Evolutionary conservation across 2,113 vertebrate genomes (phyloP), one percentile per base, ranked within the genome.

Genomic region (Ramphastos sulfuratus): DNA sequence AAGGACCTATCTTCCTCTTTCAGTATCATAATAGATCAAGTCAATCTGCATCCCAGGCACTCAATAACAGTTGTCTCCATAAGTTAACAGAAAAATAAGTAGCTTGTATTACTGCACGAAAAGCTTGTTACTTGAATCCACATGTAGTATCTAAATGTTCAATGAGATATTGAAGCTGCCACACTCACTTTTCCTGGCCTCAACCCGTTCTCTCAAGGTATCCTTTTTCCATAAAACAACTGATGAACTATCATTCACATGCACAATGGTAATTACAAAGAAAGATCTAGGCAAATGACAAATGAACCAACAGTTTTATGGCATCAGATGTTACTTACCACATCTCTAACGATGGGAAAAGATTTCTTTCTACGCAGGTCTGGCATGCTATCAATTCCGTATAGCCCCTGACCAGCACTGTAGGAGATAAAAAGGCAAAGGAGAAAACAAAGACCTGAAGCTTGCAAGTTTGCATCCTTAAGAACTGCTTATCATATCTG

Each of bases 321-420:
- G 25, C 8, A 46, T 61, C 30, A 58, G 35, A 25, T 33, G 21
- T 44, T 11, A 98, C 99, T 98, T 96, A 99, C 99, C 98, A 99
- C 98, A 97, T 99, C 99, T 79, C 99, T 97, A 87, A 99, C 99
- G 95, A 99, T 98, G 91, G 99, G 99, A 93, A 99, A 95, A 52
- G 99, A 99, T 96, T 99, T 99, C 95, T 99, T 99, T 77, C 98
- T 98, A 23, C 99, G 98, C 94, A 99, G 98, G 98, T 99, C 99
- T 92, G 99, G 99, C 99, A 99, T 99, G 94, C 99, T 99, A 96
- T 99, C 99, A 95, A 99, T 99, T 91, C 99, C 99, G 55, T 99
- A 99, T 88, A 99, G 98, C 74, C 99, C 99, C 91, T 98, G 97
- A 74, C 98, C 98, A 96, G 98, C 96, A 92, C 99, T 99, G 95